Base-by-base conservation (phyloP, 1,140 invertebrate genomes). In the Campoletis sonorensis region DNA sequence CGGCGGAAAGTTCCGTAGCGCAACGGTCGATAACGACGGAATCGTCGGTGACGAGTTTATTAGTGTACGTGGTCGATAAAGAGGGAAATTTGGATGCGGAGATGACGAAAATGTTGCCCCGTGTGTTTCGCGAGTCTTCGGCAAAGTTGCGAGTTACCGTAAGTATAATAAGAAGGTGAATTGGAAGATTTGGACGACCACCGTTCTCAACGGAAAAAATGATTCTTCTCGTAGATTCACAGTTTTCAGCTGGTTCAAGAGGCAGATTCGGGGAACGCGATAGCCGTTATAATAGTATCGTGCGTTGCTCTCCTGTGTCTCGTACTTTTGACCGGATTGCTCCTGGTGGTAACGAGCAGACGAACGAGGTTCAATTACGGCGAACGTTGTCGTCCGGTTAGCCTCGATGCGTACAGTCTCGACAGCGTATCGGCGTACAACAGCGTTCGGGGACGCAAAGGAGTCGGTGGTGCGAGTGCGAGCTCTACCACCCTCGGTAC, bases 371-470 rank as follows among this genome's bases (percentile, higher is more conserved):
- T 94, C 18, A 95, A 95, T 79, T 97, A 97, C 85, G 96, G 96
- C 0, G 96, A 97, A 89, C 93, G 97, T 33, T 98, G 97, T 88
- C 96, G 96, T 5, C 97, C 97, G 0, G 96, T 97, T 0, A 96
- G 96, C 54, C 90, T 97, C 82, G 97, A 98, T 87, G 96, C 96
- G 16, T 98, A 97, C 92, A 97, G 96, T 85, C 91, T 98, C 85
- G 97, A 98, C 90, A 98, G 96, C 87, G 95, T 97, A 33, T 97
- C 97, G 0, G 96, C 97, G 5, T 95, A 96, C 84, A 95, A 95
- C 84, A 96, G 95, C 80, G 94, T 96, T 10, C 93, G 96, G 37
- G 67, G 67, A 5, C 92, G 96, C 79, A 95, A 96, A 88, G 94
- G 8, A 11, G 40, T 45, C 13, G 40, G 40, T 45, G 40, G 40